phyloP scores from a whole-genome alignment of 2,888 invertebrate species.

The Ptychoptera albimana region DNA sequence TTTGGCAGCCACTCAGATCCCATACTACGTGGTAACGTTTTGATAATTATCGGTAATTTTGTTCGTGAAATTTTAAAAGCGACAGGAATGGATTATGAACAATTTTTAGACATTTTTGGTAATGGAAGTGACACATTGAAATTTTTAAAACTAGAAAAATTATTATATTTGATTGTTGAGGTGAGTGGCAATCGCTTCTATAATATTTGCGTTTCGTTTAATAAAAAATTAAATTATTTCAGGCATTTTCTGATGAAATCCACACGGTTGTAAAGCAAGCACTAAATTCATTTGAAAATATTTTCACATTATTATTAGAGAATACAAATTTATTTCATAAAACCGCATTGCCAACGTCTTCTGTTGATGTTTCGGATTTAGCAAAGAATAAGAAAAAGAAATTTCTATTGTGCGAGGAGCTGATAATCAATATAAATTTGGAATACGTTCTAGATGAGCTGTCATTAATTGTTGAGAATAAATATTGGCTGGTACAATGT shows the following conservation, averaged over 20 bases:
- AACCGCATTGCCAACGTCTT: not conserved
- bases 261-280: conserved; percentile 32
- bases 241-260: conserved; percentile 31
- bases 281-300: conserved; percentile 28
- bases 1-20: conserved; percentile 28
- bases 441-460: not conserved
- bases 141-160: conserved; percentile 5
- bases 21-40: conserved; percentile 27
- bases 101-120: conserved; percentile 3
- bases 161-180: conserved; percentile 7
- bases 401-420: not conserved
- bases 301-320: conserved; percentile 22
- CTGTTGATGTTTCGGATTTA: not conserved
- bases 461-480: conserved; percentile 22
- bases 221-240: not conserved
- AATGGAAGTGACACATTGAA: not conserved
- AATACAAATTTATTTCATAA: not conserved
- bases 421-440: not conserved
- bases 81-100: conserved; percentile 2
- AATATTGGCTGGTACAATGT: conserved; percentile 33
- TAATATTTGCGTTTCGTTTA: not conserved
- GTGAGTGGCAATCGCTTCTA: not conserved
- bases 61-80: conserved; percentile 9
- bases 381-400: not conserved
- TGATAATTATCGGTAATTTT: conserved; percentile 27